phyloP scores from a whole-genome alignment of 2,797 vertebrate genomes.

The Phoxinus dragarum region DNA sequence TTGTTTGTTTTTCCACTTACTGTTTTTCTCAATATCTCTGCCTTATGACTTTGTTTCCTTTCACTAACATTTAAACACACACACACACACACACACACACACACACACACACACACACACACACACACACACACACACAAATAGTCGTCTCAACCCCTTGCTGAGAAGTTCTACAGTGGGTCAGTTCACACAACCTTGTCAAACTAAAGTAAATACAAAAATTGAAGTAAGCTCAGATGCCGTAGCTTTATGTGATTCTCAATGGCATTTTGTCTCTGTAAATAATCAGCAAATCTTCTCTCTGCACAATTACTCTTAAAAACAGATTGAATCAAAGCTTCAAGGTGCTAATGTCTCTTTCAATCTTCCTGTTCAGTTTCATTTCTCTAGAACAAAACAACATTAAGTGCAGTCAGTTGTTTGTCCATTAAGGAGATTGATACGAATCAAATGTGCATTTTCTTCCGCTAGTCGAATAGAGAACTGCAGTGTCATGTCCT shows the following conservation, averaged over 20 bases:
- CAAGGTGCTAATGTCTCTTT: conserved; percentile 16
- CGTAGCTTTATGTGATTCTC: conserved; percentile 10
- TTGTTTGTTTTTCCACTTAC: not conserved
- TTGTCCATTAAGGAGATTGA: not conserved
- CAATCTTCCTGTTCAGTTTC: not conserved
- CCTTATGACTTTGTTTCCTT: not conserved
- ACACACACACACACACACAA: not conserved
- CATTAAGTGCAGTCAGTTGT: not conserved
- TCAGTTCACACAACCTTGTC: conserved; percentile 73
- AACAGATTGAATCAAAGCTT: conserved; percentile 16
- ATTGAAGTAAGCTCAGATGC: conserved; percentile 48
- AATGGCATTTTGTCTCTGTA: conserved; percentile 33
- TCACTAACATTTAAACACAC: not conserved
- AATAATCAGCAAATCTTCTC: conserved; percentile 9
- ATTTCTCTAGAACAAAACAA: not conserved
- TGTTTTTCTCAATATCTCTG: not conserved
- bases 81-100: not conserved
- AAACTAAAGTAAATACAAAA: conserved; percentile 51
- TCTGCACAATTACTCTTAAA: conserved; percentile 9
- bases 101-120: not conserved
- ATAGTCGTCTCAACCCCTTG: conserved; percentile 61
- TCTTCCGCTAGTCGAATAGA: not conserved
- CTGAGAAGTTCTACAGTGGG: conserved; percentile 56
- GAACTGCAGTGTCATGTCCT: not conserved
- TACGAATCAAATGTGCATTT: not conserved